Conservation (phyloP, 2,797 vertebrate genomes). For the Enteromius anoplus region DNA sequence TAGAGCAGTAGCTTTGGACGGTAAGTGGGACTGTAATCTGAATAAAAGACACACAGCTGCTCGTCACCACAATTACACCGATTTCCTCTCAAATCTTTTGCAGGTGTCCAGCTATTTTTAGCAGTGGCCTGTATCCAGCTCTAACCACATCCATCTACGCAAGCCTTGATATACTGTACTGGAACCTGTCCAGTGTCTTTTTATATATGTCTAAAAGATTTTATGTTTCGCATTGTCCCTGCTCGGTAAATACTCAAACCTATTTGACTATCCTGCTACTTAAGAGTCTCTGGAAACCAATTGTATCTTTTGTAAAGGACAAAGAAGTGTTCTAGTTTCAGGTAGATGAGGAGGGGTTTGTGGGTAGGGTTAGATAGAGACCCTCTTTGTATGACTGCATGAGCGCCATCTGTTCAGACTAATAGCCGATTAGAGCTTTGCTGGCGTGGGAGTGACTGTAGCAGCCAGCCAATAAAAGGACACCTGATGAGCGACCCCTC, state of each 20-base stretch:
- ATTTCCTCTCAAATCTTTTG: conserved; percentile 38
- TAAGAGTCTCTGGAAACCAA: not conserved
- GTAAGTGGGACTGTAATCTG: not conserved
- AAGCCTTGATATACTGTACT: conserved; percentile 33
- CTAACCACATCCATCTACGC: conserved; percentile 1
- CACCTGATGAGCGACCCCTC: conserved; percentile 16
- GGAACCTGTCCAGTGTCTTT: conserved; percentile 24
- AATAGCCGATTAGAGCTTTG: conserved; percentile 69
- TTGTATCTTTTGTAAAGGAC: conserved; percentile 13
- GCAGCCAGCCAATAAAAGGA: conserved; percentile 48
- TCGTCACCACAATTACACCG: conserved; percentile 28
- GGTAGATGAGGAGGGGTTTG: conserved; percentile 21
- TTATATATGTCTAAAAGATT: not conserved
- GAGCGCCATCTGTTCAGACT: conserved; percentile 66
- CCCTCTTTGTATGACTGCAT: conserved; percentile 60
- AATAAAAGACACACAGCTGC: conserved; percentile 15
- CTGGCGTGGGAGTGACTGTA: conserved; percentile 56
- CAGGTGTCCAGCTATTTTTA: conserved; percentile 32
- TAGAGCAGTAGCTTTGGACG: conserved; percentile 2
- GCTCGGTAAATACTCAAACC: not conserved
- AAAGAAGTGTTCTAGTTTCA: conserved; percentile 40
- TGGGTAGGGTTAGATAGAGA: conserved; percentile 25
- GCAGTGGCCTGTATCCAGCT: conserved; percentile 5
- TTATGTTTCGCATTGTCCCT: not conserved
- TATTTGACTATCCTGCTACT: not conserved